Evolutionary conservation across 1,140 invertebrate species (phyloP), one percentile per base, ranked within the genome.

Genomic region (Drosophila obscura): DNA sequence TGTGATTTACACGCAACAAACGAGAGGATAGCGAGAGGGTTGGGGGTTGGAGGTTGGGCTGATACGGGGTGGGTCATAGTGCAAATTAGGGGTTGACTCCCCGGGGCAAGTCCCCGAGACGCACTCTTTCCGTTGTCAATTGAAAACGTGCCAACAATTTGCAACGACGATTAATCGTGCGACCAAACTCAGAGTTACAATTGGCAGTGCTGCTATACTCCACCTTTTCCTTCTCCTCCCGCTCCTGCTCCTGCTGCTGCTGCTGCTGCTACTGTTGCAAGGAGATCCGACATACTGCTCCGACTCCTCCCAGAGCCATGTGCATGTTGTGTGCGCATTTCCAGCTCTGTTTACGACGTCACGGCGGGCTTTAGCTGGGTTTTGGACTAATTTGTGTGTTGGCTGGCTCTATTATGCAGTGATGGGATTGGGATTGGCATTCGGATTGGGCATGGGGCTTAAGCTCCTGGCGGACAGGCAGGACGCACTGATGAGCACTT

Each of bases 141-240:
- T 91, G 89, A 91, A 91, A 91, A 91, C 89, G 89, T 91, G 89
- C 89, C 89, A 91, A 91, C 89, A 91, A 91, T 91, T 91, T 91
- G 89, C 89, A 91, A 91, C 81, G 89, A 90, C 89, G 84, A 91
- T 91, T 91, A 91, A 91, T 91, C 83, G 89, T 91, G 75, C 75
- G 67, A 88, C 66, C 69, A 87, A 73, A 66, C 75, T 67, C 77
- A 62, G 56, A 72, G 82, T 61, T 73, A 46, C 62, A 74, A 48
- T 62, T 73, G 50, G 46, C 48, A 48, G 50, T 44, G 19, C 19
- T 19, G 19, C 19, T 19, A 5, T 19, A 5, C 28, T 50, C 22
- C 22, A 24, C 22, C 22, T 24, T 24, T 4, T 24, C 22, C 22
- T 4, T 24, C 22, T 22, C 16, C 28, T 41, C 16, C 31, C 31